Percentiles rank a stretch among this genome's conserved stretches.
Conservation (phyloP, 1,140 invertebrate species). For the Leptonema lineaticorne region DNA sequence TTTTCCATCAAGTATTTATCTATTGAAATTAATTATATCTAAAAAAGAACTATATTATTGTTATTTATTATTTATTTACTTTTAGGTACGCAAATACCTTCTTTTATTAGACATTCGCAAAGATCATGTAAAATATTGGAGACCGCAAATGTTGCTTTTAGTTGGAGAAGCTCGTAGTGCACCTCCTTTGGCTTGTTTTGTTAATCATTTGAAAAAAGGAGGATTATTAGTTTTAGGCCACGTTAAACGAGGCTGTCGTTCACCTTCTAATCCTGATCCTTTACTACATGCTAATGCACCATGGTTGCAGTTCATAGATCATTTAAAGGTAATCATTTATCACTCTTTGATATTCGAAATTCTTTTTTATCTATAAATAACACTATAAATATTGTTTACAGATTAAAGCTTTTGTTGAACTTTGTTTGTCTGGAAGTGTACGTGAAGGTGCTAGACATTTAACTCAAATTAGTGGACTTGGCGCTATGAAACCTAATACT, state of each 20-base stretch:
- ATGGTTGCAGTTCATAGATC: slow-evolving; percentile 87
- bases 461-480: slow-evolving; percentile 88
- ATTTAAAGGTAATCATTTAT: slow-evolving; percentile 65
- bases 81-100: slow-evolving; percentile 90
- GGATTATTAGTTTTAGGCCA: slow-evolving; percentile 95
- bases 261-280: slow-evolving; percentile 67
- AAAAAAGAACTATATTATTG: background rate
- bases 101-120: slow-evolving; percentile 93
- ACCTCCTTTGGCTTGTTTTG: slow-evolving; percentile 92
- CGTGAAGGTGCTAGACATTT: slow-evolving; percentile 91
- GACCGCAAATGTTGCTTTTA: slow-evolving; percentile 94
- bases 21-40: background rate
- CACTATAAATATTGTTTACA: slow-evolving; percentile 42
- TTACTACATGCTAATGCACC: slow-evolving; percentile 76
- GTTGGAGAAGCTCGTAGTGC: slow-evolving; percentile 88
- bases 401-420: slow-evolving; percentile 96
- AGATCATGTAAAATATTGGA: slow-evolving; percentile 99
- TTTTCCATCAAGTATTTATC: slow-evolving; percentile 92
- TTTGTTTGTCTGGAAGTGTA: slow-evolving; percentile 84
- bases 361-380: slow-evolving; percentile 21
- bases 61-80: slow-evolving; percentile 31
- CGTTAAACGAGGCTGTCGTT: slow-evolving; percentile 61
- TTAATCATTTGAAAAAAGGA: slow-evolving; percentile 98
- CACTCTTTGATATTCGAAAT: background rate
- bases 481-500: slow-evolving; percentile 99